These are phyloP conservation scores for Xestia c-nigrum DNA, from an alignment of 2,888 invertebrate genomes.

Conservation along the genomic window DNA sequence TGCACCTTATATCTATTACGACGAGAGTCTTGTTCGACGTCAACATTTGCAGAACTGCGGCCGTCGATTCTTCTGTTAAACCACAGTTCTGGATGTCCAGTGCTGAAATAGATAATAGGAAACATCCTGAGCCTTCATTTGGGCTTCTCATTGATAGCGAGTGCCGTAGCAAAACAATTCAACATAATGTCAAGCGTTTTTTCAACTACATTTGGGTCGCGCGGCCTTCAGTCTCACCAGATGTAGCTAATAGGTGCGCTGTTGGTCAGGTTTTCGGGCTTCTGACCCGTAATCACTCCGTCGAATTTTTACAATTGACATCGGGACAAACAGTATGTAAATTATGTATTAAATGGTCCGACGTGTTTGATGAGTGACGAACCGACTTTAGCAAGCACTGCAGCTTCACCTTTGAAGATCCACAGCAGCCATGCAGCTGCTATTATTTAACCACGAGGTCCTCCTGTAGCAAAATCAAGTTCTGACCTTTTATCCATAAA, in stretches of 20 bases:
- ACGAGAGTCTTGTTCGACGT: slow-evolving; percentile 92
- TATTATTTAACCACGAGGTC: not conserved
- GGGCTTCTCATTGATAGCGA: not conserved
- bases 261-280: not conserved
- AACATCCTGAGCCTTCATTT: not conserved
- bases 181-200: not conserved
- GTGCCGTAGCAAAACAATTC: not conserved
- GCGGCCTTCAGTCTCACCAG: not conserved
- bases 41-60: slow-evolving; percentile 91
- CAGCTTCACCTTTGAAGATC: not conserved
- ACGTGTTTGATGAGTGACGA: not conserved
- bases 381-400: not conserved
- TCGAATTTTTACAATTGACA: not conserved
- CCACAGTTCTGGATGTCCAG: slow-evolving; percentile 94
- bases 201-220: not conserved
- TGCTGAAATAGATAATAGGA: slow-evolving; percentile 79
- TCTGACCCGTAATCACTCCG: not conserved
- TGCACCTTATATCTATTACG: slow-evolving; percentile 92
- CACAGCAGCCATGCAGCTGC: not conserved
- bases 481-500: slow-evolving; percentile 93
- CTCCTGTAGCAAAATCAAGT: not conserved
- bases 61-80: slow-evolving; percentile 91
- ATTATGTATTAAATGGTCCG: not conserved
- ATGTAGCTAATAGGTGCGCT: too few relatives aligned
- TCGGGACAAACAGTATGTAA: not conserved